These are phyloP conservation scores for Oreotragus oreotragus DNA, from an alignment of 2,113 vertebrate genomes.

Conservation along the genomic window DNA sequence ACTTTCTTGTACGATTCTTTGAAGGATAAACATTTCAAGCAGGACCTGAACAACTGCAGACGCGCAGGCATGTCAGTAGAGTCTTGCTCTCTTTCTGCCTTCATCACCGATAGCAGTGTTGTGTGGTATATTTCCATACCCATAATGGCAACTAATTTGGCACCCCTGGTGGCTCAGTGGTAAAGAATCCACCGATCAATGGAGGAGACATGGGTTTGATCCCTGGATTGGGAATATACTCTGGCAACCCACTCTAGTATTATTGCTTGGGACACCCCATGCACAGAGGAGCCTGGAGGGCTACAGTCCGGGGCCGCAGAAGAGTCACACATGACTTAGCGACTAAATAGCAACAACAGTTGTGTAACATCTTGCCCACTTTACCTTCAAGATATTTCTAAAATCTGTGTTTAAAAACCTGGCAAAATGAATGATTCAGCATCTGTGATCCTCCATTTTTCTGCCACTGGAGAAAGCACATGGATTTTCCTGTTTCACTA, in stretches of 20 bases:
- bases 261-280: background rate
- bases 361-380: background rate
- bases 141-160: background rate
- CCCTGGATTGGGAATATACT: background rate
- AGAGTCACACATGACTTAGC: background rate
- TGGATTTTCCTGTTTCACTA: background rate
- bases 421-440: background rate
- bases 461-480: background rate
- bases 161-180: background rate
- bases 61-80: background rate
- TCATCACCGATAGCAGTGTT: fast-evolving
- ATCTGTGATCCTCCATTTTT: fast-evolving
- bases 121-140: background rate
- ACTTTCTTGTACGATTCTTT: background rate
- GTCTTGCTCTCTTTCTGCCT: no score
- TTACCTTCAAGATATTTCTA: background rate
- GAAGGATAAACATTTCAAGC: background rate
- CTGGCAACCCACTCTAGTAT: background rate
- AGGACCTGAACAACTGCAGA: background rate
- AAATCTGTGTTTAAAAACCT: background rate
- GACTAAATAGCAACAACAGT: background rate
- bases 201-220: background rate
- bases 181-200: background rate
- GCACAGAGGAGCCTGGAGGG: background rate
- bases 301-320: background rate